Evolutionary conservation across 1,140 invertebrate species (phyloP), one percentile per base, ranked within the genome.

Genomic region (Archivesica marissinica): DNA sequence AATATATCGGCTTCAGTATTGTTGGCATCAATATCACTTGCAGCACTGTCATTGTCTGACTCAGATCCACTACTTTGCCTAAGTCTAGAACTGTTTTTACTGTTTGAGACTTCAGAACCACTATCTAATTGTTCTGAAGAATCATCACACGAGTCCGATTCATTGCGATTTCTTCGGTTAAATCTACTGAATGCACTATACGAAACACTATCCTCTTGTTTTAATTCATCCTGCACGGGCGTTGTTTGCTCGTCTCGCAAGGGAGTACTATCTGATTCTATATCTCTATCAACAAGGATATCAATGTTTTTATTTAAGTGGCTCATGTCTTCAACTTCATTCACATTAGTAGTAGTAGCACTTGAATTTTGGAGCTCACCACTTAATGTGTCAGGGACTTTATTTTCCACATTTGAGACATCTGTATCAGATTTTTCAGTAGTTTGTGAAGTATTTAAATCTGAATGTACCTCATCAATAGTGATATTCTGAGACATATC

Each of bases 171-270:
- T 47, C 80, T 44, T 75, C 80, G 39, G 30, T 83, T 75, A 23
- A 83, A 83, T 72, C 80, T 83, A 50, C 80, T 83, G 33, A 83
- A 83, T 25, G 79, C n/a, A 61, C 20, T 61, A 28, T 83, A 83
- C 17, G 80, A 83, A 39, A 75, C 70, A 75, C 68, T 83, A 28
- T 83, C 80, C 30, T 83, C 80, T 64, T 83, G 80, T 56, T 56
- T 61, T 15, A 83, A 33, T 30, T 61, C 68, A 61, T 74, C 80
- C n/a, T 17, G 28, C 44, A 81, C 17, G 0, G 61, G 44, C 17
- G 72, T 76, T 66, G 25, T 33, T 28, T 23, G 38, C 59, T 76
- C 74, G 59, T 76, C 74, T 59, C 74, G 35, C 15, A 56, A 41
- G 56, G 50, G 50, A 39, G 50, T 50, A 33, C 41, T 74, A 47